Base-by-base conservation (phyloP, 2,888 invertebrate genomes). In the Stratiomys singularior region DNA sequence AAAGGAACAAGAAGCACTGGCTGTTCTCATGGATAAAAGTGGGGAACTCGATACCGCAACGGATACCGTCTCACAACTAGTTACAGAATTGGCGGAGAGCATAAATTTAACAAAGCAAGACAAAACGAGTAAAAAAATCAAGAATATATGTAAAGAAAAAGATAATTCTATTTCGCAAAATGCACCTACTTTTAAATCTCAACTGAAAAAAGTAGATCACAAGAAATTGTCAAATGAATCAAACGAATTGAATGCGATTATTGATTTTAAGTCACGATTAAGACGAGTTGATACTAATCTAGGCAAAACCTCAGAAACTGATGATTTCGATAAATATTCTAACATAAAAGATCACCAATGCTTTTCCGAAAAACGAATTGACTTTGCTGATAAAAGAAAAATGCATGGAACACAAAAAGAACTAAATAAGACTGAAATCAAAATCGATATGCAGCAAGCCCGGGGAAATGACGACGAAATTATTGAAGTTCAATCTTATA, bases 81-180 rank as follows among this genome's bases (percentile, higher is more conserved):
- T 96, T 11, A 93, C 93, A 15, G 96, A 96, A 87, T 89, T 96
- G 76, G 95, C 95, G 71, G 96, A 96, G 86, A 94, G 93, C 83
- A 91, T 96, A 83, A 93, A 93, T 85, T 88, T 94, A 83, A 81
- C 89, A 83, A 84, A 89, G 84, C 84, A 86, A 83, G 60, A 58
- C 11, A 60, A 18, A 23, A 79, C 78, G 58, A 74, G 13, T 15
- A 27, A 11, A n/a, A 82, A 83, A 72, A 44, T 80, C 76, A 23
- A 78, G 23, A 67, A 56, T 79, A 85, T 44, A 78, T 83, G 78
- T 82, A 84, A 81, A 82, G 80, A 71, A 72, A 79, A 25, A 82
- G 82, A 81, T 79, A 81, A 79, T 76, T 78, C 78, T 81, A 81
- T 78, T 82, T 83, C 85, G 47, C 88, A 87, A 78, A 85, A 85